phyloP scores from a whole-genome alignment of 2,888 invertebrate species.

The Fissipunctia ypsillon region DNA sequence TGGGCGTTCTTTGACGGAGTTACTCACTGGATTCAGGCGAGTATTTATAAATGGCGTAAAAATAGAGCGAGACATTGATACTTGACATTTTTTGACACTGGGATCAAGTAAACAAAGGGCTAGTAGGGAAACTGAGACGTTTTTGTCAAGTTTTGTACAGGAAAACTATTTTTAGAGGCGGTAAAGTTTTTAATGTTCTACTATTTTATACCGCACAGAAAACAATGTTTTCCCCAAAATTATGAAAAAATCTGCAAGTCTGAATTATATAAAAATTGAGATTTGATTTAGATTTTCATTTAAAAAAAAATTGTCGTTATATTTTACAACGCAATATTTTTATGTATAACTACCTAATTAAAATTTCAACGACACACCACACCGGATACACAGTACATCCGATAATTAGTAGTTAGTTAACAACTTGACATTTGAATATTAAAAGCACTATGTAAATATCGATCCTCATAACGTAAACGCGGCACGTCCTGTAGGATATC shows the following conservation, averaged over 20 bases:
- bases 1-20: slow-evolving; percentile 65
- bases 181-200: neutral
- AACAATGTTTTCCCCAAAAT: neutral
- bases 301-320: neutral
- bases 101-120: slow-evolving; percentile 54
- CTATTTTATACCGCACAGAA: neutral
- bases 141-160: neutral
- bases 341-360: neutral
- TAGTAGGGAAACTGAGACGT: neutral
- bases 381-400: slow-evolving; percentile 59
- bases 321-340: neutral
- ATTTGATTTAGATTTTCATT: neutral
- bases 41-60: slow-evolving; percentile 74
- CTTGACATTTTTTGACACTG: slow-evolving; percentile 53
- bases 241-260: neutral
- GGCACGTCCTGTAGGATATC: slow-evolving; percentile 88
- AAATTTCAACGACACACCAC: slow-evolving; percentile 16
- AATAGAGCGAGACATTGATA: slow-evolving; percentile 66
- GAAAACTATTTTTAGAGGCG: neutral
- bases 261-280: too few species aligned
- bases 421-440: slow-evolving; percentile 82
- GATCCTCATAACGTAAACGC: slow-evolving; percentile 85
- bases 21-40: slow-evolving; percentile 69
- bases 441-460: slow-evolving; percentile 89
- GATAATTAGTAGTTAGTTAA: slow-evolving; percentile 72